These are phyloP conservation scores for Rhinogobio ventralis DNA, from an alignment of 2,797 vertebrate species.

Conservation along the genomic window DNA sequence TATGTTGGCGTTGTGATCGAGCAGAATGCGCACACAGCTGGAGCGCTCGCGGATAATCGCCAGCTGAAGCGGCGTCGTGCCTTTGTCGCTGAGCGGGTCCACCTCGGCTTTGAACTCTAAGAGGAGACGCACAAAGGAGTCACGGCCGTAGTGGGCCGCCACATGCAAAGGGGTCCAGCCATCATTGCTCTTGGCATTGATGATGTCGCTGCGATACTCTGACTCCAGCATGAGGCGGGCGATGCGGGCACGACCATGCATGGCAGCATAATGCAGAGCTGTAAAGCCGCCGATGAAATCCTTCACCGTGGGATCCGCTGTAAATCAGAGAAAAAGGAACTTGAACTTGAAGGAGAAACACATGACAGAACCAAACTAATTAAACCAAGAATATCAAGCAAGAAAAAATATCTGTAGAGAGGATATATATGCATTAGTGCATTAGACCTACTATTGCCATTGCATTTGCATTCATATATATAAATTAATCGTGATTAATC, in stretches of 20 bases:
- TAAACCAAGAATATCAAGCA: background rate
- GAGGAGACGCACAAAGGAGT: conserved; percentile 95
- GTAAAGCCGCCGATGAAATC: conserved; percentile 98
- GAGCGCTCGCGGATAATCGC: conserved; percentile 98
- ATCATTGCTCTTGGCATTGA: conserved; percentile 97
- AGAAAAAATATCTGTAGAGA: background rate
- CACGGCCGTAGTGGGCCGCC: conserved; percentile 96
- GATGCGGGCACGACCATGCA: conserved; percentile 96
- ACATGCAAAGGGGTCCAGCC: conserved; percentile 98
- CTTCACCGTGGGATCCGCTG: conserved; percentile 97
- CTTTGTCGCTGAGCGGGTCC: conserved; percentile 97
- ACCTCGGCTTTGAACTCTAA: conserved; percentile 97
- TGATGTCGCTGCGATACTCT: conserved; percentile 92
- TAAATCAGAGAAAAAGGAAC: conserved; percentile 34
- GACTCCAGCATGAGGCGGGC: conserved; percentile 97
- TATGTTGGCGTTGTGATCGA: conserved; percentile 97
- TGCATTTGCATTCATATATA: background rate
- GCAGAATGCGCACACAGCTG: conserved; percentile 96
- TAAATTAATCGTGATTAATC: no score
- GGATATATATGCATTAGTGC: background rate
- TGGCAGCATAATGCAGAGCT: conserved; percentile 96
- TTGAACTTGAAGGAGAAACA: background rate
- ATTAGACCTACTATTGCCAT: background rate
- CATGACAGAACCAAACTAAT: background rate
- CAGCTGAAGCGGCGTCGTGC: conserved; percentile 94